Conservation (phyloP, 1,140 invertebrate genomes). For the Drosophila santomea region DNA sequence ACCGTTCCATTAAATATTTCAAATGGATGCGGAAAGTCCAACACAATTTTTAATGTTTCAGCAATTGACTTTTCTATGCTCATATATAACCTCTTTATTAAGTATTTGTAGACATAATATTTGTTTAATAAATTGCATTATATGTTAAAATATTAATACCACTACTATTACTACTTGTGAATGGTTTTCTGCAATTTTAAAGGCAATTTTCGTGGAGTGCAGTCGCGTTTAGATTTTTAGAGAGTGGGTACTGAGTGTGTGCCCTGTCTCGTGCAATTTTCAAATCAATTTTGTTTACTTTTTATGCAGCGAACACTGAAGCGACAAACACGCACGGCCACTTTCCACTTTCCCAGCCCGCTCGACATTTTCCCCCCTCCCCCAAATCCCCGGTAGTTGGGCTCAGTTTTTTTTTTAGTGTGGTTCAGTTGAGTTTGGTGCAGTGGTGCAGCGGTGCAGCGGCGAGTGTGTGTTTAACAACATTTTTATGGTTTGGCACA, state of each 20-base stretch:
- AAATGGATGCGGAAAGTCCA: too few relatives aligned
- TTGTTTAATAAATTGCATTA: too few relatives aligned
- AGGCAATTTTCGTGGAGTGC: conserved; percentile 17
- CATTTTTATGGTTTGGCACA: conserved; percentile 85
- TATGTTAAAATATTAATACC: too few relatives aligned
- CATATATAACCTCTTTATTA: too few relatives aligned
- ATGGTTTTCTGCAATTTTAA: neutral
- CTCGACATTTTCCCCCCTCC: conserved; percentile 8
- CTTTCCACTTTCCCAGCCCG: conserved; percentile 35
- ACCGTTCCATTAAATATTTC: too few relatives aligned
- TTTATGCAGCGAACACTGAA: conserved; percentile 61
- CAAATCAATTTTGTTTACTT: conserved; percentile 84
- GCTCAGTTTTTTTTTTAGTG: neutral
- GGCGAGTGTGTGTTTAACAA: conserved; percentile 74
- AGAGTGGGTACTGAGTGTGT: conserved; percentile 42
- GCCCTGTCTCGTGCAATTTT: conserved; percentile 72
- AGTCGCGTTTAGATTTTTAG: conserved; percentile 14
- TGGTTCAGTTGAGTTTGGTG: neutral
- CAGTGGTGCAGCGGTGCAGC: conserved; percentile 17
- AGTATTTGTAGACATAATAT: too few relatives aligned
- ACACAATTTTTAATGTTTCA: too few relatives aligned
- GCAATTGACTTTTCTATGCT: too few relatives aligned
- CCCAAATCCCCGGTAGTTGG: neutral
- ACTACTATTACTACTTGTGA: neutral
- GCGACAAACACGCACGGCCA: conserved; percentile 71